Evolutionary conservation across 30 jellyfish, hydroid and myxozoan genomes (phyloP).

Genomic region (Turritopsis rubra): DNA sequence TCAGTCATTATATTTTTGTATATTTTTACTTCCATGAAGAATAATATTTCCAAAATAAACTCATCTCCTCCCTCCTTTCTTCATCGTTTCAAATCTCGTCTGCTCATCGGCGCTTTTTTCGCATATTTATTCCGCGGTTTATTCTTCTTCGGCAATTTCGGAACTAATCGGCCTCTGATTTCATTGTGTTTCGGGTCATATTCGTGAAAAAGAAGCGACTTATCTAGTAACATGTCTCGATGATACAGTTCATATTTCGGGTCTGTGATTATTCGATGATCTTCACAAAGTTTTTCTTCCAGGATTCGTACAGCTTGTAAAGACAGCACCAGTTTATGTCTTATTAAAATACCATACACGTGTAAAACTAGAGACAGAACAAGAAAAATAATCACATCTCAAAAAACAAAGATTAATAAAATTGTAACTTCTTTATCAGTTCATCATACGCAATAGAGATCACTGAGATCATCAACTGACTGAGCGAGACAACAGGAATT

Average conservation of each 20-base stretch:
- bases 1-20: too few species aligned
- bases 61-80: not conserved
- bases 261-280: conserved; percentile 73
- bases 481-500: too few species aligned
- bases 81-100: conserved; percentile 33
- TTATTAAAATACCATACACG: conserved; percentile 66
- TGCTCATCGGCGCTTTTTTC: conserved; percentile 28
- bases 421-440: too few species aligned
- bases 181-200: conserved; percentile 30
- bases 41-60: too few species aligned
- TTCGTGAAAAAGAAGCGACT: conserved; percentile 18
- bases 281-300: conserved; percentile 93
- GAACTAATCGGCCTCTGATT: conserved; percentile 28
- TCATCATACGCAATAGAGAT: too few species aligned
- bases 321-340: conserved; percentile 75
- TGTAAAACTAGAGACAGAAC: conserved; percentile 46
- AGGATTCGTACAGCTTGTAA: conserved; percentile 71
- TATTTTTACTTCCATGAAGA: too few species aligned
- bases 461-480: too few species aligned
- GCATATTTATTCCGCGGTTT: not conserved
- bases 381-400: conserved; percentile 2
- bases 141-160: conserved; percentile 17
- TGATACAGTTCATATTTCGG: conserved; percentile 61
- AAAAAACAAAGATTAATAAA: not conserved
- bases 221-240: conserved; percentile 42